Evolutionary conservation across 2,797 vertebrate species (phyloP), one percentile per base, ranked within the genome.

Genomic region (Danio aesculapii): DNA sequence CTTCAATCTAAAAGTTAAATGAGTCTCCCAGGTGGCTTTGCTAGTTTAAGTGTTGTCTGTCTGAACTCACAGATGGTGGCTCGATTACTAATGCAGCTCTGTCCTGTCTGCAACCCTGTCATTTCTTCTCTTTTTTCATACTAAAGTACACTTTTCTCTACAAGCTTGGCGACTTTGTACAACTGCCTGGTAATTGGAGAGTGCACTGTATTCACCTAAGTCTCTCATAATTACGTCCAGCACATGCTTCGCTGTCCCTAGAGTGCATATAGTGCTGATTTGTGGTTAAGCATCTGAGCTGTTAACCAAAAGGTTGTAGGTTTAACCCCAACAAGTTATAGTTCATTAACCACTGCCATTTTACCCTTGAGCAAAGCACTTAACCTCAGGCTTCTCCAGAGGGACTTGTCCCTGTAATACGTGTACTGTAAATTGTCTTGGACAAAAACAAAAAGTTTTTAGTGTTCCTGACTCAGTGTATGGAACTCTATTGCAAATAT

Each of bases 1-100:
- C 88, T 90, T 88, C 88, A 67, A 92, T 93, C 86, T 92, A 68
- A 91, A 92, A 93, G 91, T 92, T 84, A 93, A 93, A 94, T 93
- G 87, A 92, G 90, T 84, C 77, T 85, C 90, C 90, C 91, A 93
- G 91, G 90, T 91, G 91, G 87, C 87, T 83, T 84, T 85, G 73
- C 79, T 76, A 50, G 67, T 84, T 50, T 79, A 52, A 81, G 79
- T 64, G 75, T 75, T 75, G 53, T 64, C 79, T 62, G 83, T 86
- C 77, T 89, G 84, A 89, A 91, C 89, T 88, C 86, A 83, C 92
- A 94, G 92, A 93, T 93, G 92, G 92, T 81, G 81, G 79, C 47
- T 82, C 81, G 86, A 87, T 86, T 88, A 86, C 84, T 83, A 86
- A 92, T 92, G 90, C 86, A 88, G 75, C 52, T n/a, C 30, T 53